Conservation (phyloP, 2,888 invertebrate species). For the Barypeithes pellucidus region DNA sequence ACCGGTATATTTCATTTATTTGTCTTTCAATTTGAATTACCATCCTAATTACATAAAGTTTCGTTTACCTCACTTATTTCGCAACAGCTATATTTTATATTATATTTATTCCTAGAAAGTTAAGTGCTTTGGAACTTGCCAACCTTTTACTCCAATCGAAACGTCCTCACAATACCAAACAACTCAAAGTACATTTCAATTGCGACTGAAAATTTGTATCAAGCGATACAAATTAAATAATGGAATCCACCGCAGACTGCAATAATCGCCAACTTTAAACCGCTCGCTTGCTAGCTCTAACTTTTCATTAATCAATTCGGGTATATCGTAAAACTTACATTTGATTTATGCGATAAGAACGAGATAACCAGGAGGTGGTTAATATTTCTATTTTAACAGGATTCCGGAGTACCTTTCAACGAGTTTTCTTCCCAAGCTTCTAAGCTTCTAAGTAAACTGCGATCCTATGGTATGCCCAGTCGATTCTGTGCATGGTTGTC, state of each 20-base stretch:
- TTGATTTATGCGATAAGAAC: no score
- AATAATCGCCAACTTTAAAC: conserved; percentile 5
- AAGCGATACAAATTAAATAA: conserved; percentile 16
- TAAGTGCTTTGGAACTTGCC: not conserved
- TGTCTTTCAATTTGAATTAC: not conserved
- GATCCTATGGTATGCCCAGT: no score
- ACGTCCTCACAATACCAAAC: conserved; percentile 13
- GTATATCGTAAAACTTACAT: no score
- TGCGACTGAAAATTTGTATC: conserved; percentile 24
- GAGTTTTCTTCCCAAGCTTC: no score
- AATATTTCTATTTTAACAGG: no score
- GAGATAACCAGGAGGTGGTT: no score
- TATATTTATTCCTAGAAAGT: not conserved
- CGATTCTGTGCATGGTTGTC: no score
- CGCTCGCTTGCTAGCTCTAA: no score
- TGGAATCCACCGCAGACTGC: not conserved
- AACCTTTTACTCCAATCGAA: conserved; percentile 1
- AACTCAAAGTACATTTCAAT: conserved; percentile 18
- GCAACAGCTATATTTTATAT: not conserved
- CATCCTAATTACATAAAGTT: no score
- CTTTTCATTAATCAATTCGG: conserved; percentile 11
- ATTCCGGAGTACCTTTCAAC: no score
- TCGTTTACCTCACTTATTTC: not conserved
- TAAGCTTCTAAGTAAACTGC: no score
- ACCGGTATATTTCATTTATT: not conserved